Conservation (phyloP, 2,888 invertebrate species). For the Tetramorium bicarinatum region DNA sequence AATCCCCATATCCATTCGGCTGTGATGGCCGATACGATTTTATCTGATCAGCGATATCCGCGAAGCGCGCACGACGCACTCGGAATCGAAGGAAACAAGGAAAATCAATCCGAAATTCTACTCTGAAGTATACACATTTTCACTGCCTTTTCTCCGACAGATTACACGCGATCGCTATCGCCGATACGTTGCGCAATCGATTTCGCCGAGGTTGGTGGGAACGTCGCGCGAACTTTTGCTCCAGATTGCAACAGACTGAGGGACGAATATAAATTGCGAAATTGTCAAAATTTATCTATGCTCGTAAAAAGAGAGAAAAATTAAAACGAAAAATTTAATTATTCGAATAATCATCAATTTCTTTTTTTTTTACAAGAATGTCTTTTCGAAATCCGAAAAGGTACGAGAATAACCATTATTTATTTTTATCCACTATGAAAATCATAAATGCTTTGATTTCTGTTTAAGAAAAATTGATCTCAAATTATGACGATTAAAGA, state of each 20-base stretch:
- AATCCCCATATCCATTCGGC: constrained; percentile 19
- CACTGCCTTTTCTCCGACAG: constrained; percentile 41
- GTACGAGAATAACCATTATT: not conserved
- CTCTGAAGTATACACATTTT: constrained; percentile 22
- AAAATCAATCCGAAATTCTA: constrained; percentile 28
- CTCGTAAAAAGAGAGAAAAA: not conserved
- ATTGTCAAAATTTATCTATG: constrained; percentile 11
- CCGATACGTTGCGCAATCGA: constrained; percentile 67
- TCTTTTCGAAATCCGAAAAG: not conserved
- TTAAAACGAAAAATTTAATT: not conserved
- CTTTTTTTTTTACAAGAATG: not conserved
- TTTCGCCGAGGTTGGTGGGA: constrained; percentile 51
- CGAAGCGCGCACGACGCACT: not conserved
- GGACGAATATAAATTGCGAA: not conserved
- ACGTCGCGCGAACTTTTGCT: constrained; percentile 67
- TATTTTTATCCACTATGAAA: not conserved
- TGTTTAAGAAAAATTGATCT: not conserved
- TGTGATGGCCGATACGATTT: constrained; percentile 7
- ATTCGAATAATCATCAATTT: not conserved
- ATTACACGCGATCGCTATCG: constrained; percentile 58
- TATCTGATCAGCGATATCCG: not conserved
- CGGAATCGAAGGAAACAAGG: constrained; percentile 22
- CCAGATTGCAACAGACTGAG: constrained; percentile 68
- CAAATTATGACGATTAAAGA: not conserved
- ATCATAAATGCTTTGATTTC: not conserved